Evolutionary conservation across 2,888 invertebrate genomes (phyloP).

Genomic region (Dasypolia templi): DNA sequence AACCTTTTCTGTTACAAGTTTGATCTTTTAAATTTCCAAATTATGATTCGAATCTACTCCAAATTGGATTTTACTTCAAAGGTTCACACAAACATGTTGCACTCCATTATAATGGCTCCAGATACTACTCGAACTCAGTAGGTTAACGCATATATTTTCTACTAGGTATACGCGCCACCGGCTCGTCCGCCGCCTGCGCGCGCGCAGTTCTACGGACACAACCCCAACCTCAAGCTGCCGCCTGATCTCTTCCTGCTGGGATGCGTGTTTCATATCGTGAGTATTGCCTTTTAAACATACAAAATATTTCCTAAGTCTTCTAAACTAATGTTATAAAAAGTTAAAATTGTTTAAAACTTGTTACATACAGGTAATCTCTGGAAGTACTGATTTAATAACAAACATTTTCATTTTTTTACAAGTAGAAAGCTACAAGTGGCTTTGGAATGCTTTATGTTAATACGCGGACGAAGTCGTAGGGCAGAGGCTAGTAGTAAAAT

Average conservation of each 20-base stretch:
- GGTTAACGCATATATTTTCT: background rate
- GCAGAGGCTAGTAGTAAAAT: too few species aligned
- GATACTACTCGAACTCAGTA: background rate
- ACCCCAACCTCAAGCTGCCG: slow-evolving; percentile 97
- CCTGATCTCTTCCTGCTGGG: slow-evolving; percentile 97
- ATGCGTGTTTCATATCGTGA: slow-evolving; percentile 96
- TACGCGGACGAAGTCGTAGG: too few species aligned
- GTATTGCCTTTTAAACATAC: slow-evolving; percentile 56
- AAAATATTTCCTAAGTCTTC: too few species aligned
- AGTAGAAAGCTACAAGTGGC: too few species aligned
- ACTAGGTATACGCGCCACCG: slow-evolving; percentile 84
- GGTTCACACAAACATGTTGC: background rate
- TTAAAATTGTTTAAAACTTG: too few species aligned
- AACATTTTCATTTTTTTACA: too few species aligned
- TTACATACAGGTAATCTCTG: too few species aligned
- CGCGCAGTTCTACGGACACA: slow-evolving; percentile 97
- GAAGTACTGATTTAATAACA: too few species aligned
- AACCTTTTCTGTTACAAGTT: background rate
- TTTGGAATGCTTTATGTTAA: too few species aligned
- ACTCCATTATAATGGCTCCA: background rate
- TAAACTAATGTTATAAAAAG: too few species aligned
- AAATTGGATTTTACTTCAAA: background rate
- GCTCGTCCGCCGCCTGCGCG: slow-evolving; percentile 91
- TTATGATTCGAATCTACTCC: background rate
- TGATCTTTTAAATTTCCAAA: background rate